These are phyloP conservation scores for Ellobium chinense DNA, from an alignment of 2,888 invertebrate species.

Conservation along the genomic window DNA sequence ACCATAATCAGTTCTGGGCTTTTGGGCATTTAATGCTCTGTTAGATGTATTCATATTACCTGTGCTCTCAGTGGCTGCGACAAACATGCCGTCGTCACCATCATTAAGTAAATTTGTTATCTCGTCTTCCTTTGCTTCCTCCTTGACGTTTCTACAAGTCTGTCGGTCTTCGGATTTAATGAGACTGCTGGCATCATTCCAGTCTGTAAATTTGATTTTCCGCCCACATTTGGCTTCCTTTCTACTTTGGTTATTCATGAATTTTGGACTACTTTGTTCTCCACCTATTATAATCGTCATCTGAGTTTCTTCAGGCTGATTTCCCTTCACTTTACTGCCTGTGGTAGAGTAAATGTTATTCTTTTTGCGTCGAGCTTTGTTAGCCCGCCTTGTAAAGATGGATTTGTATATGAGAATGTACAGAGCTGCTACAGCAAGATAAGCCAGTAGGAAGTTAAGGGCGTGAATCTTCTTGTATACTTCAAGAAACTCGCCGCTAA, in stretches of 20 bases:
- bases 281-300: constrained; percentile 7
- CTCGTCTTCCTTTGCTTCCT: constrained; percentile 9
- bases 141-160: too few species aligned
- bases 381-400: constrained; percentile 60
- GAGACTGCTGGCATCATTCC: constrained; percentile 1
- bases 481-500: constrained; percentile 52
- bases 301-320: constrained; percentile 39
- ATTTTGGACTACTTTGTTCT: neutral
- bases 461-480: constrained; percentile 64
- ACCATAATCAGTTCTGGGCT: neutral
- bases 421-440: constrained; percentile 65
- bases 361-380: constrained; percentile 51
- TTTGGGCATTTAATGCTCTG: neutral
- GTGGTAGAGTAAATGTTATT: constrained; percentile 42
- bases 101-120: neutral
- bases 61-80: neutral
- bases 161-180: neutral
- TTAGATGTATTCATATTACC: neutral
- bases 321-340: neutral
- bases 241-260: constrained; percentile 2
- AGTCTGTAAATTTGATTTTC: constrained; percentile 11
- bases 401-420: constrained; percentile 72
- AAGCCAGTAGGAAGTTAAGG: constrained; percentile 61
- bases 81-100: constrained; percentile 34
- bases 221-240: constrained; percentile 9